Evolutionary conservation across 2,113 vertebrate genomes (phyloP).

Genomic region (Cynopterus brachyotis): DNA sequence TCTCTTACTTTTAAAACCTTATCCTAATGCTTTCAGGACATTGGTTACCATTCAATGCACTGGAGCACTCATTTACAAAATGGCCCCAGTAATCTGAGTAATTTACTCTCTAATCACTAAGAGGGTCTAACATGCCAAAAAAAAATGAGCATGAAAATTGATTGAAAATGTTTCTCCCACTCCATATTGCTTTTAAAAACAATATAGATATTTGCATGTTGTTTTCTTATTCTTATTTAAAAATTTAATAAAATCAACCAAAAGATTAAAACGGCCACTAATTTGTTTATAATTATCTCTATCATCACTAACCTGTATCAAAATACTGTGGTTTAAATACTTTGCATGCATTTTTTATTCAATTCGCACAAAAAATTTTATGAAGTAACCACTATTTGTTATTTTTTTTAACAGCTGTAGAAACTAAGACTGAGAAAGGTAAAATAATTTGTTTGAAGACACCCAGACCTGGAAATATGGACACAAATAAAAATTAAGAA

Average conservation of each 20-base stretch:
- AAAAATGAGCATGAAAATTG: not conserved
- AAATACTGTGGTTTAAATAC: not conserved
- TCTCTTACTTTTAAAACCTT: not conserved
- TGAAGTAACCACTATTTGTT: not conserved
- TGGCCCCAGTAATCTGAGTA: not conserved
- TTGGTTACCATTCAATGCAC: not conserved
- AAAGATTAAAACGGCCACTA: not conserved
- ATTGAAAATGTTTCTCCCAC: not conserved
- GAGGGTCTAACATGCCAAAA: not conserved
- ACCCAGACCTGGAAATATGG: not conserved
- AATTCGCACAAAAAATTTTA: not conserved
- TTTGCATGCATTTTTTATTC: not conserved
- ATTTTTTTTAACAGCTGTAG: not conserved
- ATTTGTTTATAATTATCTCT: not conserved
- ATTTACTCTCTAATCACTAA: not conserved
- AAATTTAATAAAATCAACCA: not conserved
- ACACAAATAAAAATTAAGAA: not conserved
- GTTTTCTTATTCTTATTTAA: not conserved
- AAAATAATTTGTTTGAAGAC: not conserved
- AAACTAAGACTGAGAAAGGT: not conserved
- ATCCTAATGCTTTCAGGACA: slow-evolving; percentile 2
- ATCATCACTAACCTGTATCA: not conserved
- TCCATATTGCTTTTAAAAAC: not conserved
- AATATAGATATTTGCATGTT: not conserved
- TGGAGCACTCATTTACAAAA: not conserved